These are phyloP conservation scores for Oikopleura dioica DNA, from an alignment of 23 tunicate species.

Conservation along the genomic window DNA sequence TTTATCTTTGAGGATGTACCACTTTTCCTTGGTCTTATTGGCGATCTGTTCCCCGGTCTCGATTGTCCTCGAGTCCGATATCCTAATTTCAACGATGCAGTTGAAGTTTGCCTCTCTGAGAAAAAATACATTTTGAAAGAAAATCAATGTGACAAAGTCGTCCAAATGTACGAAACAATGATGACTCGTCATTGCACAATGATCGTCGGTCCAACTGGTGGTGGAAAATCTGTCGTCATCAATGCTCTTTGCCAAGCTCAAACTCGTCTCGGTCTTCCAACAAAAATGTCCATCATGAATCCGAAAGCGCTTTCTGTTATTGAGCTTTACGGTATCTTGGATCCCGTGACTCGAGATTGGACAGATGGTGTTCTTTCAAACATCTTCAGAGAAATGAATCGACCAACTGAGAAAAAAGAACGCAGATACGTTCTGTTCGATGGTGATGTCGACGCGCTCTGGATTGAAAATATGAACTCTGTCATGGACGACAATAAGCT, in stretches of 20 bases:
- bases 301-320: conserved; percentile 91
- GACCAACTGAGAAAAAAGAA: conserved; percentile 93
- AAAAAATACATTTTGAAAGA: conserved; percentile 52
- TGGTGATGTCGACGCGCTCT: conserved; percentile 85
- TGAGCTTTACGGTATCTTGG: conserved; percentile 82
- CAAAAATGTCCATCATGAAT: conserved; percentile 60
- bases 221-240: conserved; percentile 83
- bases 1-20: conserved; percentile 95
- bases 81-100: conserved; percentile 97
- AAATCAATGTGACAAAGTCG: conserved; percentile 87
- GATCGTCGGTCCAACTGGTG: conserved; percentile 98
- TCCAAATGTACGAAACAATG: conserved; percentile 93
- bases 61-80: conserved; percentile 86
- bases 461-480: conserved; percentile 99
- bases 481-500: conserved; percentile 97
- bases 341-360: conserved; percentile 92
- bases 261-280: conserved; percentile 45
- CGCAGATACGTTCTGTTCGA: conserved; percentile 78
- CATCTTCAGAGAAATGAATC: conserved; percentile 75
- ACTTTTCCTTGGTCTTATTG: conserved; percentile 58
- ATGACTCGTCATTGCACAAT: conserved; percentile 97
- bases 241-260: conserved; percentile 83
- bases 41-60: conserved; percentile 88
- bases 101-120: conserved; percentile 29
- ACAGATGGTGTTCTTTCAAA: conserved; percentile 92